Conservation (phyloP, 1,140 invertebrate species). For the Chlorops oryzae region DNA sequence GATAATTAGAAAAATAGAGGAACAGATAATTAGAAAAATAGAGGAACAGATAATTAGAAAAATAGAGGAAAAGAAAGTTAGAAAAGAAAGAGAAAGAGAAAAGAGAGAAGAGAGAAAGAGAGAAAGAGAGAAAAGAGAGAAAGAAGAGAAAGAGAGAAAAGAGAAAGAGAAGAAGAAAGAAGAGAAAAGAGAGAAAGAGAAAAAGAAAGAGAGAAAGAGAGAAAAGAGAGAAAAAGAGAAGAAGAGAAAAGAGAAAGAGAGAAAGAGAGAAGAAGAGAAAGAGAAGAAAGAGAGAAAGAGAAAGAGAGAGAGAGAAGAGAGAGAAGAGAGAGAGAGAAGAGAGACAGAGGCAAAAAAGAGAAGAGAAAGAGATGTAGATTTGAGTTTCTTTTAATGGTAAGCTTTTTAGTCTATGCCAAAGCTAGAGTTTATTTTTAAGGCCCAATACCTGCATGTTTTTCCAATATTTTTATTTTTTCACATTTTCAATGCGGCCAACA, state of each 20-base stretch:
- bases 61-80: neutral
- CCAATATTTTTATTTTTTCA: no score
- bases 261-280: neutral
- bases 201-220: neutral
- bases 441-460: no score
- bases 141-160: neutral
- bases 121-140: neutral
- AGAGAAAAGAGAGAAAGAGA: neutral
- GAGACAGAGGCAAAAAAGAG: neutral
- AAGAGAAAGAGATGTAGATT: neutral
- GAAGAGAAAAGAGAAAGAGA: neutral
- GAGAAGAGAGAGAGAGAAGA: neutral
- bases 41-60: neutral
- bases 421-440: no score
- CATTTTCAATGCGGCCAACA: no score
- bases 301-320: neutral
- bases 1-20: neutral
- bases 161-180: neutral
- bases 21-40: neutral
- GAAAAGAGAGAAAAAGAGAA: neutral
- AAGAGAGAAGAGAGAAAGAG: neutral
- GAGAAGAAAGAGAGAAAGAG: neutral
- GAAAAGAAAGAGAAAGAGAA: neutral
- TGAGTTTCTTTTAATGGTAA: neutral
- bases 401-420: neutral